Evolutionary conservation across 2,113 vertebrate genomes (phyloP).

Genomic region (Rattus rattus): DNA sequence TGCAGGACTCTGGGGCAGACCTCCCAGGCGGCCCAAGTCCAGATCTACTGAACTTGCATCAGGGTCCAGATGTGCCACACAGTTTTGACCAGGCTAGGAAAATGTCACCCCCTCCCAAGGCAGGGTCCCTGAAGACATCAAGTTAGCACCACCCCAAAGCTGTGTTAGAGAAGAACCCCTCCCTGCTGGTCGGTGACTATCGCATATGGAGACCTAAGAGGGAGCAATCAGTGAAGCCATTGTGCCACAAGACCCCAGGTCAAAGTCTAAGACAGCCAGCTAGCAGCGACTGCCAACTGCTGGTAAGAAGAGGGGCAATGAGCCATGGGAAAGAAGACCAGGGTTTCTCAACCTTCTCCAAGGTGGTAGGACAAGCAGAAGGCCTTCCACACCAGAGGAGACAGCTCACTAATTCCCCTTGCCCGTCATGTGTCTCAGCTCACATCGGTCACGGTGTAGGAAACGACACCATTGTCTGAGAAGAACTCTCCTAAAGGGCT

Average conservation of each 20-base stretch:
- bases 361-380: fast-evolving
- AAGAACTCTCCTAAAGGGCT: fast-evolving
- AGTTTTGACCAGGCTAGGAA: neutral
- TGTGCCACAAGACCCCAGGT: fast-evolving
- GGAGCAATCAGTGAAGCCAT: neutral
- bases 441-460: fast-evolving
- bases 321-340: neutral
- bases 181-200: neutral
- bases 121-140: neutral
- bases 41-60: neutral
- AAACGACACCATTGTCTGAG: neutral
- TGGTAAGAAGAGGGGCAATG: fast-evolving
- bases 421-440: neutral
- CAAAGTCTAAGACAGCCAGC: neutral
- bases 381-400: neutral
- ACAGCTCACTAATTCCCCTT: neutral
- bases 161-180: neutral
- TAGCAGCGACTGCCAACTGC: neutral
- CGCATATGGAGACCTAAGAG: neutral
- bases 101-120: no score
- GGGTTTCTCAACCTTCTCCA: neutral
- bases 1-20: neutral
- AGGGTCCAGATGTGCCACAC: neutral
- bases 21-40: neutral
- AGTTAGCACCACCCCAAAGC: neutral